Evolutionary conservation across 2,113 vertebrate species (phyloP), one percentile per base, ranked within the genome.

Genomic region (Struthio camelus): DNA sequence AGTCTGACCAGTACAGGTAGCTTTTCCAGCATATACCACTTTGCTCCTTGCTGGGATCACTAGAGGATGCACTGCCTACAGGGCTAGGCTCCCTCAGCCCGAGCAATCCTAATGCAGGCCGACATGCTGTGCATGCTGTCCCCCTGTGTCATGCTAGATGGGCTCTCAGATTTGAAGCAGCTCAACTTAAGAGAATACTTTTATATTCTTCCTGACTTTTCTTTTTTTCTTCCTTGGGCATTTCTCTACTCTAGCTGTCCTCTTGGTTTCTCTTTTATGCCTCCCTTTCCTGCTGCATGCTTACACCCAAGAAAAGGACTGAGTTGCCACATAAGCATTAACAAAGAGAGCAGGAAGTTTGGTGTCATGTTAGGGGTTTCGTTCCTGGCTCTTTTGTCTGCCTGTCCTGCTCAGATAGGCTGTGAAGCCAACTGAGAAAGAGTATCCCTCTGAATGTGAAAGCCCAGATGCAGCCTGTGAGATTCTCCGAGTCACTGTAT

Each of bases 381-480:
- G 42, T 46, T 80, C 51, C 53, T 0, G 0, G 13, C 9, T 80
- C 5, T 0, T 32, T 10, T 16, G 10, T 36, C 53, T 42, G 36
- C 13, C 46, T 56, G 19, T 36, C 83, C 85, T 72, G 71, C 53
- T 53, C 4, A 1, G 54, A 62, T 24, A 84, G 27, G 40, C 69
- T 62, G 44, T 22, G 11, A 59, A 86, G 72, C 24, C 67, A 62
- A 4, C 0, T 0, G 40, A 66, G 72, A 59, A 82, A 50, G 67
- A 81, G 11, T 1, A 23, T 81, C 50, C 73, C 78, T 40, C 42
- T 0, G 11, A 85, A 79, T 4, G 3, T 6, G 36, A 81, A 42
- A 93, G 48, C 44, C 70, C 95, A 87, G 53, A 44, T 28, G 58
- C 38, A 77, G 87, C 69, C 50, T 5, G 36, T 54, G 89, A 94